These are phyloP conservation scores for Stenchaetothrips biformis DNA, from an alignment of 2,888 invertebrate species.

Conservation along the genomic window DNA sequence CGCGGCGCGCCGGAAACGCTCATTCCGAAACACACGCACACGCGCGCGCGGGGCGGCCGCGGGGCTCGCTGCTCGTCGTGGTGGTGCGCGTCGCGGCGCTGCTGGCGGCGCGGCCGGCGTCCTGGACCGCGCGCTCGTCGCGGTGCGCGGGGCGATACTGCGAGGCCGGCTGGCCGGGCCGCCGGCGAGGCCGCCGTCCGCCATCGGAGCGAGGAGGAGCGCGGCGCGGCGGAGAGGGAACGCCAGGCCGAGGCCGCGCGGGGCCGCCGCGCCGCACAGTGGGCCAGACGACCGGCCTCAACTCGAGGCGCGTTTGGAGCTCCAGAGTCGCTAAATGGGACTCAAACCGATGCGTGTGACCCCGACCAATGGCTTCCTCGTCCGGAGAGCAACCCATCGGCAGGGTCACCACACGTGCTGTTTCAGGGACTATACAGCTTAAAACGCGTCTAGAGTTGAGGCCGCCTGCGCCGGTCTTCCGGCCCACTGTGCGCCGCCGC, in stretches of 20 bases:
- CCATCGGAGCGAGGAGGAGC: neutral
- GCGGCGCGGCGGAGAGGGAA: neutral
- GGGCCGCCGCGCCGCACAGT: no score
- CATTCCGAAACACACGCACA: neutral
- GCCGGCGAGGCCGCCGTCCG: neutral
- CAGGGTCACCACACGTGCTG: no score
- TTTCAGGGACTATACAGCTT: no score
- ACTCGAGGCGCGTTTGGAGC: no score
- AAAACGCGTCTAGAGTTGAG: no score
- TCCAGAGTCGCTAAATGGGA: no score
- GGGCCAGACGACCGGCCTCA: no score
- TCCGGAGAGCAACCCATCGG: no score
- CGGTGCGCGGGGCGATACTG: neutral
- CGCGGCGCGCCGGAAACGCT: neutral
- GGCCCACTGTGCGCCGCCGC: no score
- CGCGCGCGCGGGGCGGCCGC: neutral
- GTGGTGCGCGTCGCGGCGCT: neutral
- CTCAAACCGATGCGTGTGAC: no score
- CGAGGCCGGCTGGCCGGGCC: neutral
- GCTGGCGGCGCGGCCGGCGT: neutral
- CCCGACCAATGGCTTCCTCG: no score
- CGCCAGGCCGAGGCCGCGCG: constrained; percentile 4
- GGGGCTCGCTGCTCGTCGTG: neutral
- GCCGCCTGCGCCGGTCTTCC: no score
- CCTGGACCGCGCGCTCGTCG: neutral